Evolutionary conservation across 1,140 invertebrate species (phyloP).

Genomic region (Acyrthosiphon pisum): DNA sequence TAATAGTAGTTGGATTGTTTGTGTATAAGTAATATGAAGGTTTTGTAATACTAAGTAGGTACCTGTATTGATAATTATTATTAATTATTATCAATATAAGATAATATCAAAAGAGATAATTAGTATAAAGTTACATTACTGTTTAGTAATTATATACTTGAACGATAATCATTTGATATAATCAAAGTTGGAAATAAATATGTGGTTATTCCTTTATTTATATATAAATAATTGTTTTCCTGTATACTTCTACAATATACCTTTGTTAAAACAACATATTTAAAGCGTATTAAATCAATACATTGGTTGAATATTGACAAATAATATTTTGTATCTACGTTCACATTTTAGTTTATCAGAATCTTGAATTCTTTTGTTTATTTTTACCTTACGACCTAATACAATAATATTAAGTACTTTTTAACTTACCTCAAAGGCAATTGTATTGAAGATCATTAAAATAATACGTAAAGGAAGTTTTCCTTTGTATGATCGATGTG

Average conservation of each 20-base stretch:
- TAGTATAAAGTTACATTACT: neutral
- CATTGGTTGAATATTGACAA: too few species aligned
- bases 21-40: neutral
- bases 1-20: neutral
- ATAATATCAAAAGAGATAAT: neutral
- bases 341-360: neutral
- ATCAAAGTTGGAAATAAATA: neutral
- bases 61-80: neutral
- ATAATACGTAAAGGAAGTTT: slow-evolving; percentile 83
- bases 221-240: neutral
- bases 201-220: neutral
- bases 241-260: too few species aligned
- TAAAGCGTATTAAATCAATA: too few species aligned
- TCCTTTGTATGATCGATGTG: slow-evolving; percentile 93
- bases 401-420: neutral
- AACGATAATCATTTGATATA: neutral
- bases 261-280: neutral
- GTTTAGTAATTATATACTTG: neutral
- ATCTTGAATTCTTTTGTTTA: neutral
- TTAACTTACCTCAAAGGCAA: slow-evolving; percentile 55
- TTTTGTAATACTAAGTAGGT: neutral
- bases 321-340: neutral
- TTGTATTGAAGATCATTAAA: slow-evolving; percentile 68
- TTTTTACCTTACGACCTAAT: neutral
- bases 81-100: neutral